These are phyloP conservation scores for Aurelia sp. DNA, from an alignment of 30 jellyfish, hydroid and myxozoan genomes.

Conservation along the genomic window DNA sequence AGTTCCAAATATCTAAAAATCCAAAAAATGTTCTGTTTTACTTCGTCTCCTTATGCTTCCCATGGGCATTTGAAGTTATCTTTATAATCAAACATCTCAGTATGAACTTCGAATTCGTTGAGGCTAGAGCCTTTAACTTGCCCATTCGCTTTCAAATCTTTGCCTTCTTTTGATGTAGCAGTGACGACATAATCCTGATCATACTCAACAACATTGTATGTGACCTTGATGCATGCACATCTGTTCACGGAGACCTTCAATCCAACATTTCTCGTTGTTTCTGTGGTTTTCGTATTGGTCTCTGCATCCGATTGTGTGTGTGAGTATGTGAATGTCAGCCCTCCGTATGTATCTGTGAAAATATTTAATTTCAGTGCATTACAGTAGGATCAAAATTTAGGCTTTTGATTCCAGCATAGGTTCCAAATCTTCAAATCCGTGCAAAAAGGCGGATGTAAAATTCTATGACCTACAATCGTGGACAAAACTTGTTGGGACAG, in stretches of 20 bases:
- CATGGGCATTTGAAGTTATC: conserved; percentile 33
- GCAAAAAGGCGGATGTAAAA: too few species aligned
- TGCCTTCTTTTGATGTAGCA: conserved; percentile 39
- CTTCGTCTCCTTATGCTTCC: too few species aligned
- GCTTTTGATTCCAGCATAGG: too few species aligned
- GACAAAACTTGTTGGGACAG: too few species aligned
- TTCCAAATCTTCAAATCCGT: too few species aligned
- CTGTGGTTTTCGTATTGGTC: neutral
- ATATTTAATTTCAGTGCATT: too few species aligned
- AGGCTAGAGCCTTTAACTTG: conserved; percentile 10
- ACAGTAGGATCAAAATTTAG: too few species aligned
- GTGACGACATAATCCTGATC: neutral
- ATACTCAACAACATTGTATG: conserved; percentile 16
- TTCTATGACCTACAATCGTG: too few species aligned
- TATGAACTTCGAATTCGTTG: conserved; percentile 9
- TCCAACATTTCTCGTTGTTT: neutral
- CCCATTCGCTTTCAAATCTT: conserved; percentile 9
- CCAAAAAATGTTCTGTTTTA: too few species aligned
- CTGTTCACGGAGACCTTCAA: conserved; percentile 14
- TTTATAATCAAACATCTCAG: neutral
- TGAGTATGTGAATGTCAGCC: conserved; percentile 29
- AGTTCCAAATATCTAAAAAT: too few species aligned
- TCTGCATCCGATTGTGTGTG: conserved; percentile 18
- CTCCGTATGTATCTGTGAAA: conserved; percentile 15
- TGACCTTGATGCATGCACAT: conserved; percentile 36